phyloP scores from a whole-genome alignment of 2,113 vertebrate species.

The Gallinago paraguaiae region DNA sequence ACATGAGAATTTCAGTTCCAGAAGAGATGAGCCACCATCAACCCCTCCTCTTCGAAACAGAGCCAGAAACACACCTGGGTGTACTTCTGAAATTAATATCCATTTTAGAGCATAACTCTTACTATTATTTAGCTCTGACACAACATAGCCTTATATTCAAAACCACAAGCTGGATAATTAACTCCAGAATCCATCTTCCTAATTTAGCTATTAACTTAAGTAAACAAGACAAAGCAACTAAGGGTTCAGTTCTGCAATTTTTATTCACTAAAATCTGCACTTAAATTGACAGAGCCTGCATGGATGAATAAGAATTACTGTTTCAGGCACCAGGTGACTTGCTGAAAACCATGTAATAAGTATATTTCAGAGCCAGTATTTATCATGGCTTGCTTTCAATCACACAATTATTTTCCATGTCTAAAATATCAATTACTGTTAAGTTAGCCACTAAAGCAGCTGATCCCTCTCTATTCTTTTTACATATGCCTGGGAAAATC shows the following conservation, averaged over 20 bases:
- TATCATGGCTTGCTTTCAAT: background rate
- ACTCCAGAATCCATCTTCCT: slow-evolving; percentile 15
- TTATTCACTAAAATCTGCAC: slow-evolving; percentile 12
- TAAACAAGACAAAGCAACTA: slow-evolving; percentile 42
- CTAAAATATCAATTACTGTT: background rate
- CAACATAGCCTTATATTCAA: background rate
- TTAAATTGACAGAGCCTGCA: background rate
- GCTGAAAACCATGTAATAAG: background rate
- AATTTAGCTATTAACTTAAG: background rate
- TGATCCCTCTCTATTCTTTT: background rate
- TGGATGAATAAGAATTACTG: slow-evolving; percentile 6
- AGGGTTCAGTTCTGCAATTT: background rate
- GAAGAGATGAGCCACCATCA: background rate
- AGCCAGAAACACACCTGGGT: background rate
- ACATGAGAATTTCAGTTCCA: background rate
- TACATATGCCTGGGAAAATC: background rate
- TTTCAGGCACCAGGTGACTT: background rate
- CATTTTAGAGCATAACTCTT: background rate
- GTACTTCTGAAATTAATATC: background rate
- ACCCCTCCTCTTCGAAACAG: background rate
- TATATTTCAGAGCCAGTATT: background rate
- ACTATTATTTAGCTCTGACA: background rate
- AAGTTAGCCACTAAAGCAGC: background rate
- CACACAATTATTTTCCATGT: background rate
- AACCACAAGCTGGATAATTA: slow-evolving; percentile 17